Evolutionary conservation across 2,888 invertebrate genomes (phyloP).

Genomic region (Desoria tigrina): DNA sequence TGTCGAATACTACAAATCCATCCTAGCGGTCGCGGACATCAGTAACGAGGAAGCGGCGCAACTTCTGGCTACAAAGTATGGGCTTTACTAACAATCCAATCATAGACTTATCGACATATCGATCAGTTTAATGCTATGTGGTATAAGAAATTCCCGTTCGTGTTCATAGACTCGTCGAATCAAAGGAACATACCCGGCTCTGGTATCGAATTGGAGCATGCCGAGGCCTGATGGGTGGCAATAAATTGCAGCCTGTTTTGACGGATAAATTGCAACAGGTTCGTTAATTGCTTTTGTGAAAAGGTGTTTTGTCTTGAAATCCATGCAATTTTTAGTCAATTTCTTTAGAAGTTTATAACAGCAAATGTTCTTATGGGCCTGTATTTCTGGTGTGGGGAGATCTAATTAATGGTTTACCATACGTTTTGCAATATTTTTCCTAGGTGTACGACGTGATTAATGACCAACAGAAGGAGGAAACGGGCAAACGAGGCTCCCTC

Average conservation of each 20-base stretch:
- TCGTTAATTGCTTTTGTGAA: too few species aligned
- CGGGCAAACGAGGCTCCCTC: not conserved
- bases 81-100: too few species aligned
- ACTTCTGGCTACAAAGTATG: constrained; percentile 59
- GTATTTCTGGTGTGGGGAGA: too few species aligned
- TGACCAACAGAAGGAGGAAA: constrained; percentile 20
- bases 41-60: constrained; percentile 62
- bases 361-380: too few species aligned
- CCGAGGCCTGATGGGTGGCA: constrained; percentile 58
- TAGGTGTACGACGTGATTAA: constrained; percentile 16
- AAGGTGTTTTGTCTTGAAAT: too few species aligned
- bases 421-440: too few species aligned
- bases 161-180: not conserved
- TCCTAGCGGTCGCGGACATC: constrained; percentile 59
- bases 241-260: constrained; percentile 58
- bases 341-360: too few species aligned
- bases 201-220: constrained; percentile 65
- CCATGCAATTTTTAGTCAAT: too few species aligned
- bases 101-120: too few species aligned
- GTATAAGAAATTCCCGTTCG: too few species aligned
- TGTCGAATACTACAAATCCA: constrained; percentile 58
- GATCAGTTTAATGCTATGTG: too few species aligned
- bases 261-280: constrained; percentile 60
- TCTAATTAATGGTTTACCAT: too few species aligned
- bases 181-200: constrained; percentile 58